Percentiles rank a stretch among this genome's conserved stretches.
phyloP scores from a whole-genome alignment of 2,888 invertebrate species.

The Torymus aiolomorphi region DNA sequence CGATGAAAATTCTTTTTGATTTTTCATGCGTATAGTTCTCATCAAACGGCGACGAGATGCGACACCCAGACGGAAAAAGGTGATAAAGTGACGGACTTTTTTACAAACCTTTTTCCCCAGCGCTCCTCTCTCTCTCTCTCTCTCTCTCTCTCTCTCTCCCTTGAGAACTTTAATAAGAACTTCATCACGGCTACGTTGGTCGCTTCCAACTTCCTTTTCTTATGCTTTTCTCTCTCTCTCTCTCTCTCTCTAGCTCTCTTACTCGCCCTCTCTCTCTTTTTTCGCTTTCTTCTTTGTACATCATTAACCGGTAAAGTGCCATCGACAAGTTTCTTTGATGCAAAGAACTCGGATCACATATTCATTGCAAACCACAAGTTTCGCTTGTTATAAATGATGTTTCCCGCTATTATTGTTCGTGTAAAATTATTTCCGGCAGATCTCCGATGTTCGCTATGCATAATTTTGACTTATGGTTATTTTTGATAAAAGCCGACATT shows the following conservation, averaged over 20 bases:
- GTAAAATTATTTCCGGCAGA: too few species aligned
- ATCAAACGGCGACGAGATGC: slow-evolving; percentile 37
- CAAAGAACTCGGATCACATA: slow-evolving; percentile 26
- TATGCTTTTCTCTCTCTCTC: not conserved
- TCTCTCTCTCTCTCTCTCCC: slow-evolving; percentile 17
- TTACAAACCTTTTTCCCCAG: slow-evolving; percentile 32
- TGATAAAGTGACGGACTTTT: slow-evolving; percentile 49
- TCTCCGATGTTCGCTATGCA: too few species aligned
- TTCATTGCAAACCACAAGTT: slow-evolving; percentile 12
- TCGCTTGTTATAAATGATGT: not conserved
- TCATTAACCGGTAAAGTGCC: slow-evolving; percentile 47
- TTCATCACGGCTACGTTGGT: slow-evolving; percentile 48
- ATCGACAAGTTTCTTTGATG: slow-evolving; percentile 46
- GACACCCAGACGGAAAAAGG: slow-evolving; percentile 48
- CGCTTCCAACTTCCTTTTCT: slow-evolving; percentile 43
- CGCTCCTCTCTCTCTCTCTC: too few species aligned
- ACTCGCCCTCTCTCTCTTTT: not conserved
- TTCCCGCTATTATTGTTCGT: not conserved
- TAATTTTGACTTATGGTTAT: too few species aligned
- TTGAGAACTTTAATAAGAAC: slow-evolving; percentile 57
- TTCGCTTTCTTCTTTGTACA: slow-evolving; percentile 32
- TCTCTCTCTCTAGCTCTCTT: too few species aligned
- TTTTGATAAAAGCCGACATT: too few species aligned
- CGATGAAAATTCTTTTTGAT: slow-evolving; percentile 41
- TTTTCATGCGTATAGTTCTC: slow-evolving; percentile 47